Base-by-base conservation (phyloP, 2,888 invertebrate species). In the Caenorhabditis parvicauda region DNA sequence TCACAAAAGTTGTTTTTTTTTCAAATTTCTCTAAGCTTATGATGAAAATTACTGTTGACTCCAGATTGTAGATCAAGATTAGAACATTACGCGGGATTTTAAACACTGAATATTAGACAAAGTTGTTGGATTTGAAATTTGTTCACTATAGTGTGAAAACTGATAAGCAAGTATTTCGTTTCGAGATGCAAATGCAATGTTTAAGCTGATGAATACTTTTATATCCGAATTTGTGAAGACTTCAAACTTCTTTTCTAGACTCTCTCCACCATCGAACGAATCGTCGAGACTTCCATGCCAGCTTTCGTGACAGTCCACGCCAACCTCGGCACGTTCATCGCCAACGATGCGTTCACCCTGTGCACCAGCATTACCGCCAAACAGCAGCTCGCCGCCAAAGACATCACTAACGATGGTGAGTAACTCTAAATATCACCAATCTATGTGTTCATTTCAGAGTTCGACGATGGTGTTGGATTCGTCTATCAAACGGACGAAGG, bases 291-390 rank as follows among this genome's bases (percentile, higher is more conserved):
- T 54, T 88, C 88, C 82, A 96, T 96, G 84, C 88, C 90, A 9
- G 29, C 55, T 2, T 22, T 54, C 1, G 88, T 93, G 65, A 87
- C 87, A 24, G 87, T 96, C 60, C 92, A 96, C 79, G 92, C 94
- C 12, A 95, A 95, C 83, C 95, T 95, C 1, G 96, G 96, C 2
- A 88, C 96, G 17, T 98, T 89, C 85, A 94, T 91, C 84, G 95
- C 92, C 2, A 89, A 91, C 38, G 90, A 94, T 29, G 94, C 95
- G 1, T 96, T 91, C 84, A 92, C 94, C 17, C 87, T 96, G 45
- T 89, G 90, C 60, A 89, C 89, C 80, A 88, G 89, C 83, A 87
- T 98, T 65, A 90, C 94, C 82, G 90, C 90, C 64, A 89, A 89
- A 78, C 86, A 89, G 42, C 84, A 84, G 19, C 84, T 87, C 32